A percentile compares a stretch with the other conserved stretches of the same genome.
phyloP scores from a whole-genome alignment of 2,888 invertebrate genomes.

The Trichopoda pennipes region DNA sequence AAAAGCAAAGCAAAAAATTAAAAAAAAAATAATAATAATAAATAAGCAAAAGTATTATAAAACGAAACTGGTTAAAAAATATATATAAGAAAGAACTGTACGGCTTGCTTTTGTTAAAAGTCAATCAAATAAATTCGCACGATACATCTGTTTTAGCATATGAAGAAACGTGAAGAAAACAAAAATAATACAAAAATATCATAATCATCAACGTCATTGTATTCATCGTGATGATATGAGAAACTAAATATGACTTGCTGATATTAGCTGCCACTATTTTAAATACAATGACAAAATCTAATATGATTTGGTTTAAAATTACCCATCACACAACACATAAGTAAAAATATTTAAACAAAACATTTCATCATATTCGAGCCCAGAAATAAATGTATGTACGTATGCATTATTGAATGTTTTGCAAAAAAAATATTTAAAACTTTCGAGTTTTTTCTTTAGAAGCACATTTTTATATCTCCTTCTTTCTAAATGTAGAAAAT shows the following conservation, averaged over 20 bases:
- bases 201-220: conserved; percentile 26
- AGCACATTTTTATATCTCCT: conserved; percentile 15
- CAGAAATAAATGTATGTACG: conserved; percentile 13
- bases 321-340: conserved; percentile 13
- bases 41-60: conserved; percentile 47
- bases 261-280: conserved; percentile 54
- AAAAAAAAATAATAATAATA: background rate
- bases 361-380: conserved; percentile 52
- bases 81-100: conserved; percentile 26
- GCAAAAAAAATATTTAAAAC: conserved; percentile 24
- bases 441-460: background rate
- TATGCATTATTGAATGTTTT: conserved; percentile 19
- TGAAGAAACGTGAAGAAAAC: conserved; percentile 25
- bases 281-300: conserved; percentile 61
- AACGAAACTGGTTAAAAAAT: conserved; percentile 6
- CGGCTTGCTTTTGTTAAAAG: conserved; percentile 61
- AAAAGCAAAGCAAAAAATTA: conserved; percentile 10
- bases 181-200: background rate
- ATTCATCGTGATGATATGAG: conserved; percentile 37
- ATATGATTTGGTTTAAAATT: conserved; percentile 63
- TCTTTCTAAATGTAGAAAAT: conserved; percentile 36
- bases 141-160: conserved; percentile 29
- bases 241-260: conserved; percentile 64
- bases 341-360: conserved; percentile 37
- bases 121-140: conserved; percentile 67